Percentiles rank a stretch among this genome's conserved stretches.
These are phyloP conservation scores for Neotoxoptera formosana DNA, from an alignment of 1,140 invertebrate genomes.

Conservation along the genomic window DNA sequence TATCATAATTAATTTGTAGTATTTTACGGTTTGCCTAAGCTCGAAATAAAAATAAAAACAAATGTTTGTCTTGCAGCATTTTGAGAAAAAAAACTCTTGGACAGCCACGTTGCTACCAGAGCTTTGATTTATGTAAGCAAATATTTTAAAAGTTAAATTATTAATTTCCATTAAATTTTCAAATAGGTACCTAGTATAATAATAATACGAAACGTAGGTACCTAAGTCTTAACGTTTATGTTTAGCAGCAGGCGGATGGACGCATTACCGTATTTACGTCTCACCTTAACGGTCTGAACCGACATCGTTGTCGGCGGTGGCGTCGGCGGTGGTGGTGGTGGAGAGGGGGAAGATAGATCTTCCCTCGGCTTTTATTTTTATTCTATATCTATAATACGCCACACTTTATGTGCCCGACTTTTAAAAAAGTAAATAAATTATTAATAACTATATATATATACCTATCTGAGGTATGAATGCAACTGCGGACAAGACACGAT, in stretches of 20 bases:
- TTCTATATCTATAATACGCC: neutral
- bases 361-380: neutral
- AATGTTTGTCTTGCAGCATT: neutral
- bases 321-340: no score
- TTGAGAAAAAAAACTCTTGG: neutral
- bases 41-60: neutral
- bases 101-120: neutral
- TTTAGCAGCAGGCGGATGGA: neutral
- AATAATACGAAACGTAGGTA: neutral
- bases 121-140: neutral
- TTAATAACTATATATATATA: neutral
- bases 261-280: conserved; percentile 5
- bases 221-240: neutral
- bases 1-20: neutral
- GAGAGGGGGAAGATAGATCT: neutral
- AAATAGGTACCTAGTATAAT: neutral
- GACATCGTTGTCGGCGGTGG: no score
- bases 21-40: neutral
- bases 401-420: neutral
- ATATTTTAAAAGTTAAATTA: conserved; percentile 13
- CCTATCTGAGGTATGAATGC: no score
- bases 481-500: no score
- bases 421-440: neutral
- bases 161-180: conserved; percentile 1
- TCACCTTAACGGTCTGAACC: neutral